Base-by-base conservation (phyloP, 2,888 invertebrate genomes). In the Ennomos erosarius region DNA sequence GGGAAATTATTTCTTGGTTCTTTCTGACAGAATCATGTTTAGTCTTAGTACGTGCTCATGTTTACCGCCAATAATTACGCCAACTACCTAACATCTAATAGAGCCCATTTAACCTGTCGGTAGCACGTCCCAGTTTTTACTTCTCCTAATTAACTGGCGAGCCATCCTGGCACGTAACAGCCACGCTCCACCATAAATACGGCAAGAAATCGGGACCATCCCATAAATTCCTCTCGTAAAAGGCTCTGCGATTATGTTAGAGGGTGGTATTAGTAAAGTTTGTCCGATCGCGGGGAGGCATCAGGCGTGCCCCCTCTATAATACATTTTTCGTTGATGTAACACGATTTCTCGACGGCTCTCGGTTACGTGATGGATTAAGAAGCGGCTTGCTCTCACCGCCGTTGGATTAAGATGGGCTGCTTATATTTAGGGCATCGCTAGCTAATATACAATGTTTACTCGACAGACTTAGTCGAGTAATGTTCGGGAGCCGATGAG, bases 291-390 rank as follows among this genome's bases (percentile, higher is more conserved):
- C 59, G 59, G 83, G 74, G 81, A 84, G 83, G 84, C 78, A 71
- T 53, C 50, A 50, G 40, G 1, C 71, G 74, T 79, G 74, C 79
- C 79, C 85, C 80, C 78, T 79, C 82, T 86, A 89, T 93, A 92
- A 92, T 93, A 93, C 91, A 93, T 93, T 93, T 93, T 92, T 92
- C 93, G 93, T 92, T 91, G 92, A 92, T 93, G 92, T 92, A 92
- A 92, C 92, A 91, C 92, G 92, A 92, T 92, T 92, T 93, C 91
- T 89, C 90, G 91, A 87, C 86, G 91, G 88, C 87, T 87, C 85
- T 86, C 87, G 85, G 89, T 92, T 93, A 92, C 93, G 93, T 92
- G 93, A 93, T 91, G 92, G 93, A 93, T 93, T 92, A 93, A 91
- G 89, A 85, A 85, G 84, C 79, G 84, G 80, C 87, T 85, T 84